phyloP scores from a whole-genome alignment of 2,797 vertebrate genomes.

The Micropoecilia bifurca region DNA sequence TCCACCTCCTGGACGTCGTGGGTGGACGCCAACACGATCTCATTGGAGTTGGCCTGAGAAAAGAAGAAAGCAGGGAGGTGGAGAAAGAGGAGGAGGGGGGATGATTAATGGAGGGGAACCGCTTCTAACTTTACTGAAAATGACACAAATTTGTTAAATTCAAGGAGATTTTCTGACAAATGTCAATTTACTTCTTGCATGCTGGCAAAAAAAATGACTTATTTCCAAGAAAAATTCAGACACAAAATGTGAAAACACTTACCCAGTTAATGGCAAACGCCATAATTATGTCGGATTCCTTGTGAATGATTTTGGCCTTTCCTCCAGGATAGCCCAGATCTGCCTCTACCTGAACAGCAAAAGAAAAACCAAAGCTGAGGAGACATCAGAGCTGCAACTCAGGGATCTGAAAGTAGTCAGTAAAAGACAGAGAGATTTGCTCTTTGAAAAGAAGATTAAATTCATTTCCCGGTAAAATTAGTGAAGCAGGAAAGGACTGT shows the following conservation, averaged over 20 bases:
- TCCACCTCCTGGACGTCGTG: conserved; percentile 99
- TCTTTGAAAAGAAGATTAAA: neutral
- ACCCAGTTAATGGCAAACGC: conserved; percentile 98
- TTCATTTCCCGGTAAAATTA: neutral
- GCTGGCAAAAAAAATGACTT: neutral
- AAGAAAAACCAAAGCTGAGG: conserved; percentile 23
- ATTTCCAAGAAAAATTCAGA: neutral
- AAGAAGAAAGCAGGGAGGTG: conserved; percentile 20
- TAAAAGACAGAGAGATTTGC: neutral
- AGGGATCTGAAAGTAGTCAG: neutral
- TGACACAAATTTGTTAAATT: neutral
- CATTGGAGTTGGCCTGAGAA: conserved; percentile 90
- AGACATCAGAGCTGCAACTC: neutral
- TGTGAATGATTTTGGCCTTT: conserved; percentile 97
- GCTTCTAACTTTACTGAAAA: conserved; percentile 9
- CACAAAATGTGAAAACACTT: conserved; percentile 20
- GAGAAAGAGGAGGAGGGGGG: neutral
- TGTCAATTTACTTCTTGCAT: neutral
- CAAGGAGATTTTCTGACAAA: neutral
- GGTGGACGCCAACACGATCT: conserved; percentile 97
- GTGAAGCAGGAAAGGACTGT: neutral
- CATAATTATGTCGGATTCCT: conserved; percentile 99
- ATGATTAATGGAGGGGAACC: neutral
- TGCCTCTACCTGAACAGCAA: conserved; percentile 91
- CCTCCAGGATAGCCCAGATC: conserved; percentile 98